phyloP scores from a whole-genome alignment of 2,113 vertebrate species.

The Brachyhypopomus occidentalis region DNA sequence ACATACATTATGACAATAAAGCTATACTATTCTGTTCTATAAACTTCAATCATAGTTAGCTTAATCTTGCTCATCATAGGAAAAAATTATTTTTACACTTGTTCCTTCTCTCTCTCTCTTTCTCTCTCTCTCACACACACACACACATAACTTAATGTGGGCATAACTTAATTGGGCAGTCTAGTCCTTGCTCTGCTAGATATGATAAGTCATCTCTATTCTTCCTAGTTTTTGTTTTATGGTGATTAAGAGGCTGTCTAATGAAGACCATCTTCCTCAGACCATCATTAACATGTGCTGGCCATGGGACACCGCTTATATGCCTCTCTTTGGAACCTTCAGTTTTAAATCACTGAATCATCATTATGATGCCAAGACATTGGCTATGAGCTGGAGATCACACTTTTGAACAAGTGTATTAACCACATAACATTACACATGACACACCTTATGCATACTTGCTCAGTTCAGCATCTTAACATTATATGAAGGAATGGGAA shows the following conservation, averaged over 20 bases:
- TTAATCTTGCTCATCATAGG: neutral
- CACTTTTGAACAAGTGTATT: neutral
- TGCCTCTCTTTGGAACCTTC: neutral
- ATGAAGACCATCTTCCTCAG: constrained; percentile 1
- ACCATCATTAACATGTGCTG: neutral
- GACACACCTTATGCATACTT: neutral
- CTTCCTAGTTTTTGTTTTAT: neutral
- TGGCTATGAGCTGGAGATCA: neutral
- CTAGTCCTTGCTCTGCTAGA: neutral
- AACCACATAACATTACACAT: neutral
- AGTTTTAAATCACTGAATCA: neutral
- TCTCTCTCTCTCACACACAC: neutral
- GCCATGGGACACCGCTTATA: neutral
- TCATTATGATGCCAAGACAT: neutral
- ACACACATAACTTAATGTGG: neutral
- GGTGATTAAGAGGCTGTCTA: constrained; percentile 19
- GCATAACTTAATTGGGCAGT: constrained; percentile 9
- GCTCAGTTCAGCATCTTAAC: neutral
- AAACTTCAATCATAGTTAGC: neutral
- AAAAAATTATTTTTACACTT: neutral
- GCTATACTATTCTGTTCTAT: neutral
- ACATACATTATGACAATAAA: no score
- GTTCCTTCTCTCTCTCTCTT: neutral
- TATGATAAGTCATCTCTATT: constrained; percentile 7
- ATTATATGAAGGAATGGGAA: neutral